Evolutionary conservation across 2,113 vertebrate genomes (phyloP).

Genomic region (Cathartes aura): DNA sequence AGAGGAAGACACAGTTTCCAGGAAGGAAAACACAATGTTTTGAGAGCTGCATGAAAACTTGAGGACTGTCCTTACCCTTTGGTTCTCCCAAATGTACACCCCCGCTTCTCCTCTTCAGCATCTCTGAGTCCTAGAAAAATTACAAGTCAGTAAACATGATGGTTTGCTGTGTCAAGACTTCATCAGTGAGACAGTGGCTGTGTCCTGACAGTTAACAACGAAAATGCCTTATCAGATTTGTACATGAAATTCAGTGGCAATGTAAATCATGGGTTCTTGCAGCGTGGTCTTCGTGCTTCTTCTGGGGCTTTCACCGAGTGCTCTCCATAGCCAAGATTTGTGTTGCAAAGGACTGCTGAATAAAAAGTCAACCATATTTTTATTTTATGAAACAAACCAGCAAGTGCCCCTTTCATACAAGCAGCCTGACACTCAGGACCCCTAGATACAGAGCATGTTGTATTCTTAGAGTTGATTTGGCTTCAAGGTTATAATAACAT

Average conservation of each 20-base stretch:
- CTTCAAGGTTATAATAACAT: background rate
- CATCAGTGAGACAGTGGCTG: background rate
- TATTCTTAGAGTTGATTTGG: background rate
- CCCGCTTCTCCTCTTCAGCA: background rate
- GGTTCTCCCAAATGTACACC: background rate
- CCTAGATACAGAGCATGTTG: background rate
- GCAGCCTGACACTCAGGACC: background rate
- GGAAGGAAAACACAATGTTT: background rate
- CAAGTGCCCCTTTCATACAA: background rate
- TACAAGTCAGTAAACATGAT: background rate
- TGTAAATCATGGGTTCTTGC: background rate
- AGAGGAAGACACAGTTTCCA: background rate
- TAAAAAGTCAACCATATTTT: background rate
- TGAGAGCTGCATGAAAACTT: background rate
- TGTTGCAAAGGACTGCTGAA: background rate
- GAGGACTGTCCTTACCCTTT: background rate
- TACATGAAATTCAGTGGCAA: background rate
- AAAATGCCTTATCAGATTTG: background rate
- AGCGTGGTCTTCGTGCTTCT: fast-evolving
- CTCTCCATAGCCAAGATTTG: background rate
- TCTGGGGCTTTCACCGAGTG: background rate
- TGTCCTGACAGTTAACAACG: background rate
- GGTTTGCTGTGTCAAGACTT: background rate
- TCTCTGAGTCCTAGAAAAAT: background rate
- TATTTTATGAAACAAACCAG: background rate